Percentiles rank a stretch among this genome's conserved stretches.
phyloP scores from a whole-genome alignment of 92 coral and sea anemone genomes.

The Porites evermanni region DNA sequence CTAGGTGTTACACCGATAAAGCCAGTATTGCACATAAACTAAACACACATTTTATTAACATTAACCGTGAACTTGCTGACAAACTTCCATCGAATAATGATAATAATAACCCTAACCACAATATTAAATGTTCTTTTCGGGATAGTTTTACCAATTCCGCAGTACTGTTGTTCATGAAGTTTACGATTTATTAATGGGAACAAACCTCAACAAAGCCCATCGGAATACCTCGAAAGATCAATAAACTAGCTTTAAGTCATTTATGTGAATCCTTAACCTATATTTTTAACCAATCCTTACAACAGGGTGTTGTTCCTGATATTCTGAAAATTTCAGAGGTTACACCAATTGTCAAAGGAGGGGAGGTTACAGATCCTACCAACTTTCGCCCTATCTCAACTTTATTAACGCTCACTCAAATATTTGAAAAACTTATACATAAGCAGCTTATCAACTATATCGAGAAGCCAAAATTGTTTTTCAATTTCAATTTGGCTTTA shows the following conservation, averaged over 20 bases:
- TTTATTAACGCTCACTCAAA: constrained; percentile 51
- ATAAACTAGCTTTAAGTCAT: constrained; percentile 46
- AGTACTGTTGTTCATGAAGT: constrained; percentile 60
- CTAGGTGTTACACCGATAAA: constrained; percentile 49
- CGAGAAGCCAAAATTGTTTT: too few relatives aligned
- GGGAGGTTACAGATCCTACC: not conserved
- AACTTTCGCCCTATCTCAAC: constrained; percentile 59
- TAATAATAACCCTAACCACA: too few relatives aligned
- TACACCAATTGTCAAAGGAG: constrained; percentile 54
- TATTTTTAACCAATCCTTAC: not conserved
- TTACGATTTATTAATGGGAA: not conserved
- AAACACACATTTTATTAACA: not conserved
- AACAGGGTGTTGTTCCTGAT: constrained; percentile 54
- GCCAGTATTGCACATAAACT: constrained; percentile 62
- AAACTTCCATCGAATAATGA: constrained; percentile 34
- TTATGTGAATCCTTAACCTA: not conserved
- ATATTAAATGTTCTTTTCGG: constrained; percentile 43
- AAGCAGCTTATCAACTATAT: constrained; percentile 37
- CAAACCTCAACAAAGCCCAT: constrained; percentile 53
- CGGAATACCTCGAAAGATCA: constrained; percentile 50
- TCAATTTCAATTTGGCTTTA: too few relatives aligned
- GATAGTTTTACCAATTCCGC: constrained; percentile 63
- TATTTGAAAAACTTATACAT: constrained; percentile 52
- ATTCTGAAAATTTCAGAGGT: constrained; percentile 57
- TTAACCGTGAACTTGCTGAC: constrained; percentile 48